phyloP scores from a whole-genome alignment of 2,888 invertebrate species.

The Leuctra nigra region DNA sequence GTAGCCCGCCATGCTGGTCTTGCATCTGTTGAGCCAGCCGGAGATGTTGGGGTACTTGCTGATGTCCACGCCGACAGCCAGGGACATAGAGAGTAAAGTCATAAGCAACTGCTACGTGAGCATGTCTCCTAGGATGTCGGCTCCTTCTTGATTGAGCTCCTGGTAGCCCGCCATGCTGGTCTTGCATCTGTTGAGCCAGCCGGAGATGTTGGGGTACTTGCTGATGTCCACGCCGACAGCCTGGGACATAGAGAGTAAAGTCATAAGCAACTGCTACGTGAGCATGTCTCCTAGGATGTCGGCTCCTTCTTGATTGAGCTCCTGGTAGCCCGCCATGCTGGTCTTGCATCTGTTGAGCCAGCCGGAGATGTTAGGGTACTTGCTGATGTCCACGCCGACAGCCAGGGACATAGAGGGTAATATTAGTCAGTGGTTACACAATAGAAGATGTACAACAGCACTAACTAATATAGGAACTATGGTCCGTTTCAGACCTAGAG shows the following conservation, averaged over 20 bases:
- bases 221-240: conserved; percentile 31
- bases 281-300: conserved; percentile 44
- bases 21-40: conserved; percentile 33
- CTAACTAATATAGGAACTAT: too few species aligned
- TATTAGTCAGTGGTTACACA: neutral
- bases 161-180: conserved; percentile 33
- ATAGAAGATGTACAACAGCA: neutral
- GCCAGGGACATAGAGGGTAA: conserved; percentile 12
- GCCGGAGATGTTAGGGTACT: conserved; percentile 30
- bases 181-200: conserved; percentile 33
- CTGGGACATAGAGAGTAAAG: too few species aligned
- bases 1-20: conserved; percentile 33
- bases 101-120: too few species aligned
- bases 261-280: too few species aligned
- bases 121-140: conserved; percentile 45
- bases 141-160: conserved; percentile 53
- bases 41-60: conserved; percentile 30
- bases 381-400: conserved; percentile 31
- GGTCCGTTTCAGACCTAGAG: too few species aligned
- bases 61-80: conserved; percentile 32
- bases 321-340: conserved; percentile 34
- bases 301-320: conserved; percentile 54
- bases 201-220: conserved; percentile 30
- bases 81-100: too few species aligned
- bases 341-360: conserved; percentile 33